phyloP scores from a whole-genome alignment of 2,113 vertebrate genomes.

The Saguinus midas region DNA sequence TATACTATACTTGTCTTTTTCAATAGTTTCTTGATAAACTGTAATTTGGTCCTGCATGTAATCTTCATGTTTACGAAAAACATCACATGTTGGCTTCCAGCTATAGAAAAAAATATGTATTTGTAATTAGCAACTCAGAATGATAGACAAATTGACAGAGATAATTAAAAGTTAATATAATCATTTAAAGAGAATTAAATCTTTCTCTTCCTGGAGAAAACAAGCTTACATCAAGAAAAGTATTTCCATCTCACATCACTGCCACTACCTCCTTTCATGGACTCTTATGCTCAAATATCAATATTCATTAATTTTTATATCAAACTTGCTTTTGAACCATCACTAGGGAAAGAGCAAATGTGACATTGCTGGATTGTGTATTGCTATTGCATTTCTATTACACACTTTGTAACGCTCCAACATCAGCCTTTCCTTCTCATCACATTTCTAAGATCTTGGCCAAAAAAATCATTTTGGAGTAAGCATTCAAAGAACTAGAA shows the following conservation, averaged over 20 bases:
- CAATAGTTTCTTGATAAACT: slow-evolving; percentile 76
- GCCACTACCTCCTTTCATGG: neutral
- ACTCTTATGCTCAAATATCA: neutral
- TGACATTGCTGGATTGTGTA: neutral
- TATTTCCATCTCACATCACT: neutral
- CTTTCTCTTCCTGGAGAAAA: slow-evolving; percentile 26
- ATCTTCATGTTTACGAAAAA: slow-evolving; percentile 85
- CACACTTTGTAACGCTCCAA: neutral
- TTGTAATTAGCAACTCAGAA: slow-evolving; percentile 49
- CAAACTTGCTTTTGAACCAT: neutral
- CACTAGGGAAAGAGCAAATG: neutral
- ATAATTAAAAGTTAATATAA: slow-evolving; percentile 29
- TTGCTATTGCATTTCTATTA: neutral
- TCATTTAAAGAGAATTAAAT: neutral
- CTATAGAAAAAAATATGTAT: slow-evolving; percentile 71
- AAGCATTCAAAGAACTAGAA: neutral
- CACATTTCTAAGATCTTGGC: neutral
- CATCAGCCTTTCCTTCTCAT: slow-evolving; percentile 12
- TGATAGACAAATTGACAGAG: slow-evolving; percentile 43
- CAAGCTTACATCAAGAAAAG: slow-evolving; percentile 43
- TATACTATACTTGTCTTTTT: slow-evolving; percentile 86
- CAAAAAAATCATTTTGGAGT: slow-evolving; percentile 34
- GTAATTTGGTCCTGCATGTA: slow-evolving; percentile 80
- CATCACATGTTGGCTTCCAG: slow-evolving; percentile 82
- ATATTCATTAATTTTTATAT: slow-evolving; percentile 33